These are phyloP conservation scores for Decapterus maruadsi DNA, from an alignment of 2,797 vertebrate genomes.

Conservation along the genomic window DNA sequence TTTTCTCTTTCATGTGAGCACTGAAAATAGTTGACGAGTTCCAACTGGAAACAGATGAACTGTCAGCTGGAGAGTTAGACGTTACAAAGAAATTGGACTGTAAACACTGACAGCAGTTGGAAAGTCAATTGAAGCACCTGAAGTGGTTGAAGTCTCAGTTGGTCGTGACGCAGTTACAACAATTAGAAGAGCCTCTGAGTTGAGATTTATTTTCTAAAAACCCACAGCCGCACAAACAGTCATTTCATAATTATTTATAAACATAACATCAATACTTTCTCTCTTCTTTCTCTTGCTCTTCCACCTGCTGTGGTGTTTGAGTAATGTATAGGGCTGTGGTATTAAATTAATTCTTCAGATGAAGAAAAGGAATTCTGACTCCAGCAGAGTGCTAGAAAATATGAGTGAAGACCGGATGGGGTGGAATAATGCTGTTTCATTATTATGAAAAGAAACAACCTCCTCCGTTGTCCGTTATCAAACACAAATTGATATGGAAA, in stretches of 20 bases:
- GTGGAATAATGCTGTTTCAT: no score
- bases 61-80: neutral
- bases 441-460: neutral
- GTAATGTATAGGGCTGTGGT: neutral
- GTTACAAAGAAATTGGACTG: neutral
- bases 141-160: neutral
- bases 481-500: neutral
- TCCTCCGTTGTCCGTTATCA: neutral
- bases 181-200: neutral
- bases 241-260: neutral
- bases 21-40: neutral
- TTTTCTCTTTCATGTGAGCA: neutral
- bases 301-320: neutral
- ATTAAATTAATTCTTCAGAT: no score
- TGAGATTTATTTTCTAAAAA: neutral
- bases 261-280: neutral
- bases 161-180: neutral
- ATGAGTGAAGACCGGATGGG: no score
- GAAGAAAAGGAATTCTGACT: neutral
- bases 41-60: neutral
- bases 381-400: no score
- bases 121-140: neutral
- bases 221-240: neutral
- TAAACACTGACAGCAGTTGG: neutral
- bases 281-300: neutral